These are phyloP conservation scores for Macropis europaea DNA, from an alignment of 2,888 invertebrate species.

Conservation along the genomic window DNA sequence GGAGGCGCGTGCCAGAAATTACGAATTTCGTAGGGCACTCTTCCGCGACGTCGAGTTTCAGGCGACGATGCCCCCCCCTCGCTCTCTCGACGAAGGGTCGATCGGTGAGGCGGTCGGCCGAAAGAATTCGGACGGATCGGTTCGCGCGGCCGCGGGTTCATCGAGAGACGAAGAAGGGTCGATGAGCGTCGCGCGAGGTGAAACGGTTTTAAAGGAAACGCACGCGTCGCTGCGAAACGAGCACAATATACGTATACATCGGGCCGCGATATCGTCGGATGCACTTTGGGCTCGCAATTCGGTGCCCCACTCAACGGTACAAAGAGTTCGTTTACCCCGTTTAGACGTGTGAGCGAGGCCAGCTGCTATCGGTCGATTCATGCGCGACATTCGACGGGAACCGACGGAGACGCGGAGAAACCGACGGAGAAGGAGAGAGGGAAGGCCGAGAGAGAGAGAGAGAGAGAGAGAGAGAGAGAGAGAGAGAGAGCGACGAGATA, in stretches of 20 bases:
- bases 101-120: not conserved
- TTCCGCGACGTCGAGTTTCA: no score
- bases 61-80: no score
- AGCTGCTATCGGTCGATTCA: constrained; percentile 65
- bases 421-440: constrained; percentile 32
- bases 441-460: constrained; percentile 3
- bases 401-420: constrained; percentile 41
- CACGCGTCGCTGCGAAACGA: constrained; percentile 50
- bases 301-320: constrained; percentile 64
- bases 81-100: no score
- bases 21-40: no score
- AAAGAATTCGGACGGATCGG: not conserved
- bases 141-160: not conserved
- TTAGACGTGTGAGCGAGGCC: constrained; percentile 63
- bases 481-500: constrained; percentile 60
- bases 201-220: constrained; percentile 25
- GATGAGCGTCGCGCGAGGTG: not conserved
- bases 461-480: constrained; percentile 34
- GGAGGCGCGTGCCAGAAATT: no score
- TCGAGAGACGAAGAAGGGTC: not conserved
- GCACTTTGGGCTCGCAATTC: constrained; percentile 72
- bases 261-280: constrained; percentile 71
- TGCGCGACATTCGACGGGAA: constrained; percentile 63
- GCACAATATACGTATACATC: constrained; percentile 63
- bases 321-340: constrained; percentile 67